Conservation (phyloP, 2,888 invertebrate species). For the Ganaspis brasiliensis region DNA sequence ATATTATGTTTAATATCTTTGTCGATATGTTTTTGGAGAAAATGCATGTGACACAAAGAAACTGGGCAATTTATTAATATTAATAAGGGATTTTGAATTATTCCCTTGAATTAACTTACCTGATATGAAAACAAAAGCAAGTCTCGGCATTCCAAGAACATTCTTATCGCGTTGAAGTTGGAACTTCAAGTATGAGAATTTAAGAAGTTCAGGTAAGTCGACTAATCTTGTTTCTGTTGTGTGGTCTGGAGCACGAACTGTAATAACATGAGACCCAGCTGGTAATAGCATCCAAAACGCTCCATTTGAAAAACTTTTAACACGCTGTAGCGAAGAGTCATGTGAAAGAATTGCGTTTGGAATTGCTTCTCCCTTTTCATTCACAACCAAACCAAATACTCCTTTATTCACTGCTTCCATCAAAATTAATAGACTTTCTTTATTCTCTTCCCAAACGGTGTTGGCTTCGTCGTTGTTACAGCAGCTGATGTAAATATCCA, state of each 20-base stretch:
- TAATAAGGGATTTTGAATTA: no score
- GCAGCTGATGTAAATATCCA: slow-evolving; percentile 77
- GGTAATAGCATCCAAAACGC: slow-evolving; percentile 75
- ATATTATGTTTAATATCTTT: no score
- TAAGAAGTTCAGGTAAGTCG: slow-evolving; percentile 72
- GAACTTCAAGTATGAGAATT: slow-evolving; percentile 82
- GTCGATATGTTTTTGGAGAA: no score
- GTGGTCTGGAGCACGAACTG: slow-evolving; percentile 84
- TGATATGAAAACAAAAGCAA: slow-evolving; percentile 88
- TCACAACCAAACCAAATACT: slow-evolving; percentile 74
- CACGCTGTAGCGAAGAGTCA: slow-evolving; percentile 71
- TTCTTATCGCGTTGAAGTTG: slow-evolving; percentile 86
- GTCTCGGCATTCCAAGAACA: slow-evolving; percentile 88
- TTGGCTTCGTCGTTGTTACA: slow-evolving; percentile 72
- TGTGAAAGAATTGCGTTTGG: slow-evolving; percentile 70
- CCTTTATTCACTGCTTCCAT: slow-evolving; percentile 68
- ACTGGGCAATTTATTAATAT: no score
- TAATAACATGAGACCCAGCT: slow-evolving; percentile 82
- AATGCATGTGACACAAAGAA: no score
- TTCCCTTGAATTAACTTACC: slow-evolving; percentile 80
- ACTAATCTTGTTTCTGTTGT: slow-evolving; percentile 82
- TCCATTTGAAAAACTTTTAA: slow-evolving; percentile 70
- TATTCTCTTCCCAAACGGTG: slow-evolving; percentile 73
- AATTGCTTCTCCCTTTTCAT: slow-evolving; percentile 72
- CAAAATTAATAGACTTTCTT: slow-evolving; percentile 70